phyloP scores from a whole-genome alignment of 2,113 vertebrate species.

The Pollimyrus isidori region DNA sequence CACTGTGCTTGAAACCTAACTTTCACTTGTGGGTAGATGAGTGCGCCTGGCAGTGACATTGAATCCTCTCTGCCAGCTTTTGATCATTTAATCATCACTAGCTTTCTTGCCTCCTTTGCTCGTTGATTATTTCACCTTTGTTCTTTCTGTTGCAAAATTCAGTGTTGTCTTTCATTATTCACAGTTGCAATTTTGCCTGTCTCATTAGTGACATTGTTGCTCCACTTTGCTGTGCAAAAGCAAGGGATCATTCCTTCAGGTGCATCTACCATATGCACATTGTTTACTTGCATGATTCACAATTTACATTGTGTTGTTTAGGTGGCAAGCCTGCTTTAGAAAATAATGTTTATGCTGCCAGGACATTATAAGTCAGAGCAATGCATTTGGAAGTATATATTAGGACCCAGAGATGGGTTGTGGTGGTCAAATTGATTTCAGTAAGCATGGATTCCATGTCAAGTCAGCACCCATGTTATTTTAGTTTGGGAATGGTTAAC shows the following conservation, averaged over 20 bases:
- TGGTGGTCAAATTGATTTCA: neutral
- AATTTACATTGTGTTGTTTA: constrained; percentile 79
- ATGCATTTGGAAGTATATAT: neutral
- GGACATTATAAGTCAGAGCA: constrained; percentile 30
- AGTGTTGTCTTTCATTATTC: constrained; percentile 91
- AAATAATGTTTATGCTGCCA: constrained; percentile 31
- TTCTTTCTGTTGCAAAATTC: constrained; percentile 91
- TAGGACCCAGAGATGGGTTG: constrained; percentile 13
- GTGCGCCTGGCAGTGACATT: constrained; percentile 97
- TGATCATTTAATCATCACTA: constrained; percentile 99
- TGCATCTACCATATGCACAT: constrained; percentile 76
- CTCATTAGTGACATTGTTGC: constrained; percentile 72
- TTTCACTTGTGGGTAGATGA: constrained; percentile 99
- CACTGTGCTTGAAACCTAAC: constrained; percentile 99
- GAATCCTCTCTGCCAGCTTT: constrained; percentile 96
- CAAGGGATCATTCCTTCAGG: constrained; percentile 74
- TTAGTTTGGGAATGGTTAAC: neutral
- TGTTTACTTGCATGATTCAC: constrained; percentile 84
- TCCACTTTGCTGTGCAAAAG: constrained; percentile 62
- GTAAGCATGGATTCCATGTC: neutral
- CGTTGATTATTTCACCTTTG: constrained; percentile 95
- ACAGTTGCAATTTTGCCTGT: constrained; percentile 51
- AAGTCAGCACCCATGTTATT: neutral
- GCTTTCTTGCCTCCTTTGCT: constrained; percentile 59
- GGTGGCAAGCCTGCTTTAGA: constrained; percentile 50